Conservation (phyloP, 2,888 invertebrate species). For the Erebia aethiops region DNA sequence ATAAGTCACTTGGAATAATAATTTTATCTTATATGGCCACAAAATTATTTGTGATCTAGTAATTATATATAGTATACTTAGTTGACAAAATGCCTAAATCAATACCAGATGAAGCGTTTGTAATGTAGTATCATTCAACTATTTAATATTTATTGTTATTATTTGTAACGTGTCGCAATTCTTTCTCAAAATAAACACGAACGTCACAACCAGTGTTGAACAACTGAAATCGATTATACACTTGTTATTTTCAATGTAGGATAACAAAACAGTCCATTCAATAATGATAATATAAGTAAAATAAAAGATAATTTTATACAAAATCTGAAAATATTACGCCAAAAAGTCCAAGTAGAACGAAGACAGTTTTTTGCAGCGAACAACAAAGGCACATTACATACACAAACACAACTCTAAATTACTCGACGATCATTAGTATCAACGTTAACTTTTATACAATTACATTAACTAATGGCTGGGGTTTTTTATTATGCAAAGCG, state of each 20-base stretch:
- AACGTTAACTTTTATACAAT: constrained; percentile 16
- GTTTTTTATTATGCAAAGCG: constrained; percentile 22
- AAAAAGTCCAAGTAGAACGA: constrained; percentile 53
- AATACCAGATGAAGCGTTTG: background rate
- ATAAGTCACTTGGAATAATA: constrained; percentile 19
- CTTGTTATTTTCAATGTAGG: background rate
- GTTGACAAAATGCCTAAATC: background rate
- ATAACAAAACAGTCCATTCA: background rate
- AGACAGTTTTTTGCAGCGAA: constrained; percentile 63
- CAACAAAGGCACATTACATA: constrained; percentile 78
- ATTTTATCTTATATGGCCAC: constrained; percentile 50
- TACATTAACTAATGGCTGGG: constrained; percentile 15
- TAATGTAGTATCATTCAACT: constrained; percentile 9
- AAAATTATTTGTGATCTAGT: constrained; percentile 37
- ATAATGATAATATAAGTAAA: background rate
- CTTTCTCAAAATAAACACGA: constrained; percentile 59
- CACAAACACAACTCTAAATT: constrained; percentile 44
- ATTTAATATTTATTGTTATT: constrained; percentile 1
- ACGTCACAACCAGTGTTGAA: constrained; percentile 45
- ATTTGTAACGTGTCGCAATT: constrained; percentile 29
- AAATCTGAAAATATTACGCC: constrained; percentile 39
- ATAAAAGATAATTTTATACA: constrained; percentile 2
- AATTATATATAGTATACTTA: background rate
- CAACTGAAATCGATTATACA: constrained; percentile 41
- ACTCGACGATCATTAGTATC: constrained; percentile 29